Evolutionary conservation across 2,797 vertebrate species (phyloP), one percentile per base, ranked within the genome.

Genomic region (Rhinella marina): DNA sequence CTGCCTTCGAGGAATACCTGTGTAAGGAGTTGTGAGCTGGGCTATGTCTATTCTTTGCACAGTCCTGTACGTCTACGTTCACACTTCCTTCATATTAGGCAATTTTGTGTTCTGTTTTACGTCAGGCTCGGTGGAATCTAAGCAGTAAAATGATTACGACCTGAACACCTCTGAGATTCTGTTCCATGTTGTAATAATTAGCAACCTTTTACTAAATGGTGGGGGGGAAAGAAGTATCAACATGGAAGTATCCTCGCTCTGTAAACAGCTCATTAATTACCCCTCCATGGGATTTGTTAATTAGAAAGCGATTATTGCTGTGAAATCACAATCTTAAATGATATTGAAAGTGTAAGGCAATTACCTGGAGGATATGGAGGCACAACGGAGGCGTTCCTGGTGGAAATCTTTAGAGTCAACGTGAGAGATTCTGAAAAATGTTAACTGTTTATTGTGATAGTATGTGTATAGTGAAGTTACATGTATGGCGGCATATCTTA

Each of bases 201-300:
- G 85, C 62, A 56, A 86, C 59, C 78, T 66, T 77, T 76, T 23
- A 52, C 29, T 80, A 61, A 61, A 54, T 23, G 41, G 84, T 6
- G 3, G 29, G 23, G 23, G 52, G 61, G n/a, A 14, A 66, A 86
- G 66, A 64, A 80, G 56, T 7, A 57, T 72, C 16, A 41, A 70
- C 54, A 80, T 21, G 9, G 13, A 57, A 29, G 80, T 52, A 14
- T 66, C 29, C 27, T 70, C 62, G 68, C 59, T 61, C 68, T 29
- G 80, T 87, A 87, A 87, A 87, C 80, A 87, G 19, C 79, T 87
- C 86, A 59, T 82, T 87, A 87, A 87, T 82, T 87, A 76, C 50
- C 56, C 41, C 70, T 52, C 80, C 16, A 19, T 19, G 29, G 80
- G 41, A 81, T 19, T 76, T 48, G 78, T 82, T 82, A 87, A 87